Evolutionary conservation across 2,888 invertebrate genomes (phyloP).

Genomic region (Allacma fusca): DNA sequence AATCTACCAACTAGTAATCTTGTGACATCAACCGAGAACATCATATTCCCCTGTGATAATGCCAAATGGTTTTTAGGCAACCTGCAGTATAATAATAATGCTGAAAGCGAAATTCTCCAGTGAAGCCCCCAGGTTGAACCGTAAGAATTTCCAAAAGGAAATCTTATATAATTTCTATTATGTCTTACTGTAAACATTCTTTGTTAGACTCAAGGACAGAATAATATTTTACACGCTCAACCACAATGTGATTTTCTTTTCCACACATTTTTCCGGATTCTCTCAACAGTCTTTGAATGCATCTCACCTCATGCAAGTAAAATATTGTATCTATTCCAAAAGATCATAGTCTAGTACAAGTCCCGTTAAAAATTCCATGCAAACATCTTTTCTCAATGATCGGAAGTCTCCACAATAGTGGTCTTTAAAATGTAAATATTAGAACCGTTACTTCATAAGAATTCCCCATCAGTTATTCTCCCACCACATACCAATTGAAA

Average conservation of each 20-base stretch:
- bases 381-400: not conserved
- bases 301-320: not conserved
- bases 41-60: too few species aligned
- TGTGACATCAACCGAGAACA: too few species aligned
- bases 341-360: not conserved
- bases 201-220: not conserved
- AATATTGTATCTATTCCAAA: not conserved
- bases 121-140: not conserved
- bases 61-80: too few species aligned
- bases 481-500: not conserved
- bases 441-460: not conserved
- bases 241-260: not conserved
- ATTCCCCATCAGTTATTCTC: not conserved
- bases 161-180: conserved; percentile 10
- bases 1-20: too few species aligned
- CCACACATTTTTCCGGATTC: not conserved
- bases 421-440: not conserved
- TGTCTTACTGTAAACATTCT: not conserved
- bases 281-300: not conserved
- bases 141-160: not conserved
- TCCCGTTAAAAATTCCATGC: conserved; percentile 2
- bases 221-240: not conserved
- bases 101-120: too few species aligned
- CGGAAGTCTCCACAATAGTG: not conserved
- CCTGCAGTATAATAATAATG: too few species aligned